Conservation (phyloP, 2,888 invertebrate genomes). For the Chrysolina oricalcia region DNA sequence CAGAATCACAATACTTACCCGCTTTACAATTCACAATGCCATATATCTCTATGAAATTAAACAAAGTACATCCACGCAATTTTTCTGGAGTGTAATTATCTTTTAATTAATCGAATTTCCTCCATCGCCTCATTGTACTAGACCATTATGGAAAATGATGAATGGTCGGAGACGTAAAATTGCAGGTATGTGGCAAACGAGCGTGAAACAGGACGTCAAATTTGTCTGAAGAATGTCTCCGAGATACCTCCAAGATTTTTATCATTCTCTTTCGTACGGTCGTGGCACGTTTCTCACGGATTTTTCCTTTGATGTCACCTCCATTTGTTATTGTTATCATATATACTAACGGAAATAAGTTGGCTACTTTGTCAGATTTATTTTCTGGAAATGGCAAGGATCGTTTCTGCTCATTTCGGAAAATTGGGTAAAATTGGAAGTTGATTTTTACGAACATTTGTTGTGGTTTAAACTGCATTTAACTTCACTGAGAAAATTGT, state of each 20-base stretch:
- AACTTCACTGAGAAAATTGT: too few relatives aligned
- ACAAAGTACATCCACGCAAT: constrained; percentile 26
- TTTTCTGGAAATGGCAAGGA: constrained; percentile 5
- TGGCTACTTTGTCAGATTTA: constrained; percentile 10
- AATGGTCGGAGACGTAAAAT: constrained; percentile 45
- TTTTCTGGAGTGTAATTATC: constrained; percentile 37
- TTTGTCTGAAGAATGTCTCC: constrained; percentile 46
- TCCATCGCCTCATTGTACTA: constrained; percentile 17
- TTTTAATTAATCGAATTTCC: constrained; percentile 44
- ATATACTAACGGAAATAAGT: constrained; percentile 17
- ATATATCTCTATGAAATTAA: not conserved
- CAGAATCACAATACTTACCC: too few relatives aligned
- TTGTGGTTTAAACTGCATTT: not conserved
- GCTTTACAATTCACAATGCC: not conserved
- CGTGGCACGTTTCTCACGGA: constrained; percentile 30
- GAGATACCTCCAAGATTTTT: constrained; percentile 40
- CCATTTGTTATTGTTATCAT: constrained; percentile 24
- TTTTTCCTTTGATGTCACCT: constrained; percentile 16
- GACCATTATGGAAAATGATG: constrained; percentile 40
- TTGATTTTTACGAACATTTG: not conserved
- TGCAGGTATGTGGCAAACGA: constrained; percentile 43
- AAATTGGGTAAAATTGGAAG: not conserved
- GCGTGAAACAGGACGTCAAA: constrained; percentile 51
- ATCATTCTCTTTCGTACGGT: constrained; percentile 17
- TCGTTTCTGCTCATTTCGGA: not conserved